phyloP scores from a whole-genome alignment of 2,797 vertebrate genomes.

The Anniella stebbinsi region DNA sequence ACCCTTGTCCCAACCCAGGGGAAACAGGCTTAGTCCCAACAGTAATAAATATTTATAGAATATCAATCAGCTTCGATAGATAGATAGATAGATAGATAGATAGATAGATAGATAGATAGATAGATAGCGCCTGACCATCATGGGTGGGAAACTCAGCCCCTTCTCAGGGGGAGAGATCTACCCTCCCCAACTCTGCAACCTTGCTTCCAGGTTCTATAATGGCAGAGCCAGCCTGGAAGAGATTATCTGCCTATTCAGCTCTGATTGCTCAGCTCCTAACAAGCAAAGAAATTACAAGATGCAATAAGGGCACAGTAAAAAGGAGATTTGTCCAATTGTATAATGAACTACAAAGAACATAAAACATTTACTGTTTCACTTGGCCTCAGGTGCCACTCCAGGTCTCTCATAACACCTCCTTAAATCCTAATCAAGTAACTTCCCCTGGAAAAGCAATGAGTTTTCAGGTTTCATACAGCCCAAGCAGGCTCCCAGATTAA shows the following conservation, averaged over 20 bases:
- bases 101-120: no score
- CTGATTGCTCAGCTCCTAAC: background rate
- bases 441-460: background rate
- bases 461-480: background rate
- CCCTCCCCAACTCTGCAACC: background rate
- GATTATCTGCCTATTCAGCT: background rate
- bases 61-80: background rate
- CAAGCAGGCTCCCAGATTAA: background rate
- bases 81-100: no score
- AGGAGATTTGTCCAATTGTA: background rate
- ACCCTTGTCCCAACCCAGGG: no score
- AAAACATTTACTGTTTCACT: constrained; percentile 5
- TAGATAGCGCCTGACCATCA: no score
- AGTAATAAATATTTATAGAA: background rate
- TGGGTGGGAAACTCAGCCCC: background rate
- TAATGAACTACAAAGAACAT: background rate
- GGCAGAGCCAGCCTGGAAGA: background rate
- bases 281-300: background rate
- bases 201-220: background rate
- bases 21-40: no score
- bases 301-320: background rate
- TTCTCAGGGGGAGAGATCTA: background rate
- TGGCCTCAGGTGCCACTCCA: background rate
- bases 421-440: background rate
- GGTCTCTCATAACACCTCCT: background rate